Evolutionary conservation across 2,797 vertebrate species (phyloP), one percentile per base, ranked within the genome.

Genomic region (Rhabdophis nuchalis): DNA sequence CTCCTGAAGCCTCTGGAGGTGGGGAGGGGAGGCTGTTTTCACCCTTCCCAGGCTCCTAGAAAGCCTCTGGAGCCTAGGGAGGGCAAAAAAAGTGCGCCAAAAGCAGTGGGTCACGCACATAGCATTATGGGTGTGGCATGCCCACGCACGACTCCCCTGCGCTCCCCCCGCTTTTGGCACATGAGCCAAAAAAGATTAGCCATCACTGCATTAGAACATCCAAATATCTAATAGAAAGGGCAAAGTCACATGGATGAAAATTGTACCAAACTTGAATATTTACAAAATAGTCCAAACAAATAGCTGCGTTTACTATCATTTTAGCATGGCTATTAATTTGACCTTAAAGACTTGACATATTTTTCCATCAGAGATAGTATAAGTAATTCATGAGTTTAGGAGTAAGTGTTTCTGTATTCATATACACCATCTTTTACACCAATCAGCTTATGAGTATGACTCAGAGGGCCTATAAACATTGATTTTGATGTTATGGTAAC

Each of bases 401-500:
- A 46, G 5, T 56, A 58, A 50, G 52, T 85, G 2, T 46, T 50
- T 88, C 32, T 72, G 58, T 58, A 52, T 90, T 23, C 86, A 61
- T 86, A 85, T 8, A 27, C 6, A 25, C 16, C 29, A n/a, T 52
- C 54, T 56, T 53, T 89, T 25, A 41, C 54, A 60, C 10, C 3
- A 0, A 0, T 50, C 12, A 12, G 68, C 9, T 85, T 89, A 89
- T 54, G 36, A 46, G 27, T 0, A 0, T 1, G 5, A 53, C n/a
- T 25, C 56, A 85, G 91, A 86, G 5, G 18, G 5, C 23, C 46
- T 54, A 87, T 87, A 89, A 90, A 89, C 8, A 20, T 88, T 86
- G 46, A 77, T 92, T 77, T 89, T 92, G 46, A 77, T 92, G 88
- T 89, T 72, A 90, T 36, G 56, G 86, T 53, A 89, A 64, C 72